These are phyloP conservation scores for Apus apus DNA, from an alignment of 2,113 vertebrate genomes.

Conservation along the genomic window DNA sequence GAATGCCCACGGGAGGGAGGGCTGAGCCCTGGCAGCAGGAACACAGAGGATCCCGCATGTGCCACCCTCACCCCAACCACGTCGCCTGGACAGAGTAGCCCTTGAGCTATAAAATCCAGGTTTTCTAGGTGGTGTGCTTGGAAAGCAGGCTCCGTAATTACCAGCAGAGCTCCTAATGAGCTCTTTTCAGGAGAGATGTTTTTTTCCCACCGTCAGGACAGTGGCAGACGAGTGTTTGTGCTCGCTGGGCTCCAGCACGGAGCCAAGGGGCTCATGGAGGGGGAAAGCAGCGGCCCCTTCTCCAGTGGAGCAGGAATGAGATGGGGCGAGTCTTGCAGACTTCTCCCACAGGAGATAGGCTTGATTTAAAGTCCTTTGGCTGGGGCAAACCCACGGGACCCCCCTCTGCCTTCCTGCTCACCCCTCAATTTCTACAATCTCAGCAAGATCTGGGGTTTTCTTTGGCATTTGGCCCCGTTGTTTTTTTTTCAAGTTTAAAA, in stretches of 20 bases:
- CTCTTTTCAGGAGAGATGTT: fast-evolving
- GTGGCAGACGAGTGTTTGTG: fast-evolving
- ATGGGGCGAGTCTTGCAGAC: background rate
- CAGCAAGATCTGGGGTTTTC: background rate
- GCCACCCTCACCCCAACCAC: background rate
- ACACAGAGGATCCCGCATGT: background rate
- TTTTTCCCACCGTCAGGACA: background rate
- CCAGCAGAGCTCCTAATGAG: background rate
- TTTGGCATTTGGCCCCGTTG: background rate
- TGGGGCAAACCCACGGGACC: background rate
- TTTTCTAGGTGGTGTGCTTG: background rate
- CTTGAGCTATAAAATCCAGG: background rate
- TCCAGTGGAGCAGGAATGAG: background rate
- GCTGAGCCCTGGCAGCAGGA: background rate
- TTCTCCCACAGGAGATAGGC: background rate
- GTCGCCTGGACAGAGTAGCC: background rate
- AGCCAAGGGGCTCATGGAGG: fast-evolving
- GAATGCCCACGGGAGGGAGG: background rate
- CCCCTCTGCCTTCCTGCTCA: background rate
- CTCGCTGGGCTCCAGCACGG: background rate
- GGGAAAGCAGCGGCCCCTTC: background rate
- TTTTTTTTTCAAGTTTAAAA: background rate
- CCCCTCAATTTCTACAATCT: background rate
- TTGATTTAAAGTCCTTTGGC: background rate
- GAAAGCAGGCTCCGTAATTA: fast-evolving